Evolutionary conservation across 2,113 vertebrate species (phyloP), one percentile per base, ranked within the genome.

Genomic region (Sula dactylatra): DNA sequence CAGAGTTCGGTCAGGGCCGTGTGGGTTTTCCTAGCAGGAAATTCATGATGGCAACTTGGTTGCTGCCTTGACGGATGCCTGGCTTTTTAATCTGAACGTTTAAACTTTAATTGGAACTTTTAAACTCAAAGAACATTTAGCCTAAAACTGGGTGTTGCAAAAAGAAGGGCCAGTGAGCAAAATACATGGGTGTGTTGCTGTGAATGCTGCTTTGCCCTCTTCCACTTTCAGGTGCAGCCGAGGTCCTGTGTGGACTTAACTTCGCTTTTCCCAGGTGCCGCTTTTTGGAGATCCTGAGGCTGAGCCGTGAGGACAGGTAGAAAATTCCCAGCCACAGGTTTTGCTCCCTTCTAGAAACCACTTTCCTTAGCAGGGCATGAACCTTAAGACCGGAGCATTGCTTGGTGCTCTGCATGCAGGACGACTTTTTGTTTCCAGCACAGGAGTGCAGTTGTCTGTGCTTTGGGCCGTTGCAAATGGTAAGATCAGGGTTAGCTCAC

Each of bases 211-310:
- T 78, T 70, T 73, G 38, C 10, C 73, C 32, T 65, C 70, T 55
- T 31, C 58, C 22, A 9, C n/a, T n/a, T 6, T 8, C 15, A 50
- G 44, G 9, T 31, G 20, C 21, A 29, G 65, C 58, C 0, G 0
- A 36, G 47, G 17, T 77, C 71, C 65, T 64, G 18, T 3, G 0
- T 4, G 87, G 54, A 4, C 40, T 20, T 2, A 0, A 1, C 17
- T 55, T 42, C n/a, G 65, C 49, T 58, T 32, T 70, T 70, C 45
- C 49, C 44, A 4, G 40, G 11, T 40, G 49, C 32, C 55, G 36
- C 58, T 64, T 64, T 74, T 50, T 76, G 49, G 45, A 45, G 45
- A 34, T 69, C 9, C 16, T 1, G 3, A n/a, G 25, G 25, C 38
- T 38, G 86, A 56, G 34, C 70, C 66, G 11, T 45, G 45, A 13